These are phyloP conservation scores for Congeria kusceri DNA, from an alignment of 2,888 invertebrate species.

Conservation along the genomic window DNA sequence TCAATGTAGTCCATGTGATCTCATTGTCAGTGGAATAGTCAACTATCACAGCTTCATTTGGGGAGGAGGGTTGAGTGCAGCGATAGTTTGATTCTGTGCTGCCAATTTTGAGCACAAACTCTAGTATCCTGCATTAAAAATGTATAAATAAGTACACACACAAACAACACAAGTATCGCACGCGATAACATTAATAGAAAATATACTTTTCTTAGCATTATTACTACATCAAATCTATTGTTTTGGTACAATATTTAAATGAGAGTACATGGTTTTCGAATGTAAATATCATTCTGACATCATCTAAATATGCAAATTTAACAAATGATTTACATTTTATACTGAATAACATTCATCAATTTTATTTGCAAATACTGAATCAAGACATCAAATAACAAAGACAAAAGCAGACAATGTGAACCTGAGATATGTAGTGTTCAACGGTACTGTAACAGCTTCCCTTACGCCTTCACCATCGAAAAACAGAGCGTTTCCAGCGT, in stretches of 20 bases:
- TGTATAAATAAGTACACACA: too few species aligned
- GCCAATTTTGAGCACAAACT: conserved; percentile 83
- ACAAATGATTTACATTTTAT: too few species aligned
- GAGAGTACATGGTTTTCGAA: too few species aligned
- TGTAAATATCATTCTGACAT: too few species aligned
- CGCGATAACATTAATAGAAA: too few species aligned
- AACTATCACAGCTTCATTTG: conserved; percentile 83
- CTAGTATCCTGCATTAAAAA: conserved; percentile 77
- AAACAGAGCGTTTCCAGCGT: conserved; percentile 82
- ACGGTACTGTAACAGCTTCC: conserved; percentile 82
- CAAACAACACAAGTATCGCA: not conserved
- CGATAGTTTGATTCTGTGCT: conserved; percentile 69
- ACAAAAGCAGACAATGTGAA: conserved; percentile 28
- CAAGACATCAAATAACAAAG: too few species aligned
- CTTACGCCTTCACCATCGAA: conserved; percentile 84
- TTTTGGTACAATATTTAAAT: too few species aligned
- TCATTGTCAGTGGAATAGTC: conserved; percentile 84
- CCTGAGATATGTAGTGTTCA: conserved; percentile 82
- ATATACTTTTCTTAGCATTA: too few species aligned
- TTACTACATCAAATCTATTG: too few species aligned
- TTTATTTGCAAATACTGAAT: too few species aligned
- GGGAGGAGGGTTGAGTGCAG: conserved; percentile 77
- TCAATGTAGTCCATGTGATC: conserved; percentile 82
- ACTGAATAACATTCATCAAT: too few species aligned
- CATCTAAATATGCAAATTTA: too few species aligned